Evolutionary conservation across 2,113 vertebrate species (phyloP), one percentile per base, ranked within the genome.

Genomic region (Corvus cornix): DNA sequence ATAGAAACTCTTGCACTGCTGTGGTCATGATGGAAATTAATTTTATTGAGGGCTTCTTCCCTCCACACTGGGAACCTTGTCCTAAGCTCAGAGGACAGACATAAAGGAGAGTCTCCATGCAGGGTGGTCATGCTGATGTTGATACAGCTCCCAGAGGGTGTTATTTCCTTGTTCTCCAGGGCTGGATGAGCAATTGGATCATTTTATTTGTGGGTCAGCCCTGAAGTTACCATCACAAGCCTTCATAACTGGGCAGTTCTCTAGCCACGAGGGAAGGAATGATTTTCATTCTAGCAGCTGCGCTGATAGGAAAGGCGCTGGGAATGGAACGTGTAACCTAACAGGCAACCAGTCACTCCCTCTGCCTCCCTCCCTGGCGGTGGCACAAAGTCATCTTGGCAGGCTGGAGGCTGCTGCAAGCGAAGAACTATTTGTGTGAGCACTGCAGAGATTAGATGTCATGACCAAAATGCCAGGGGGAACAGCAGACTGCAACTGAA

Each of bases 401-500:
- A 77, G 56, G 59, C 79, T 20, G 46, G 70, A 93, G 59, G 49
- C 53, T 94, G 87, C 78, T 93, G 78, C 63, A 70, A 84, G 43
- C 0, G 1, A 53, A 84, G 84, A 69, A 60, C 16, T 16, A 7
- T 33, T 33, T 49, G 44, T 59, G 46, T 46, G 55, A 68, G 72
- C 77, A 33, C 56, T 52, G 83, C 90, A 64, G 85, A 81, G 75
- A 67, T 85, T 2, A 48, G 59, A 39, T 67, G 55, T 12, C 35
- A 28, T 1, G 3, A 75, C 44, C 52, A 59, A 77, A 92, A 59
- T 3, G 4, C 67, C 72, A 19, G 13, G 9, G 26, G 46, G 6
- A 72, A 10, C 3, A 44, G 22, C 1, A 0, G 28, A 16, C 59
- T 63, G 63, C 33, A 48, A 26, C 44, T 24, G 0, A 69, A 73